These are phyloP conservation scores for Hydractinia symbiolongicarpus DNA, from an alignment of 30 jellyfish, hydroid and myxozoan species.

Conservation along the genomic window DNA sequence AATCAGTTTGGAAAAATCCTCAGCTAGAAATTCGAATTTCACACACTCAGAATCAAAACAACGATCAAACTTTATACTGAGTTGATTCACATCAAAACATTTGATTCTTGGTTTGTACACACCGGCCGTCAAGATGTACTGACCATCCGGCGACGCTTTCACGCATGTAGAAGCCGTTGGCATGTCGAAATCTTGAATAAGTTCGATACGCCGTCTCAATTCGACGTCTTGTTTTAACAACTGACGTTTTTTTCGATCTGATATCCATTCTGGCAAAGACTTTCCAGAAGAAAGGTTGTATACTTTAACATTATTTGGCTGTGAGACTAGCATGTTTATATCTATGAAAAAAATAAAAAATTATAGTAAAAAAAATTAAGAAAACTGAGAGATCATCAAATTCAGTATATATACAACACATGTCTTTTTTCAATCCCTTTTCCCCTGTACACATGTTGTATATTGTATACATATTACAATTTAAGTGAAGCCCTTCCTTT, in stretches of 20 bases:
- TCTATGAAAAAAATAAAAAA: not conserved
- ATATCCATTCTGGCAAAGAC: slow-evolving; percentile 98
- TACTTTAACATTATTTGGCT: slow-evolving; percentile 86
- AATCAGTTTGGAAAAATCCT: slow-evolving; percentile 90
- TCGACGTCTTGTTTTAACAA: slow-evolving; percentile 88
- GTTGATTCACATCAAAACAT: slow-evolving; percentile 82
- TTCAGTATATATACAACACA: not conserved
- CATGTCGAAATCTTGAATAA: slow-evolving; percentile 97
- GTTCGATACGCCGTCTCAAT: slow-evolving; percentile 84
- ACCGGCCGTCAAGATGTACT: slow-evolving; percentile 86
- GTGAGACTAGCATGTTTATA: slow-evolving; percentile 79
- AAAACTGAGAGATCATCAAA: not conserved
- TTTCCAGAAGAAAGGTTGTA: slow-evolving; percentile 93
- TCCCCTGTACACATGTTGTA: too few relatives aligned
- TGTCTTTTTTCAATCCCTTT: not conserved
- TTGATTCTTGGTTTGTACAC: slow-evolving; percentile 87
- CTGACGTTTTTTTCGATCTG: slow-evolving; percentile 91
- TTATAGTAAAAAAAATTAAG: not conserved
- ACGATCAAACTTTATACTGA: slow-evolving; percentile 86
- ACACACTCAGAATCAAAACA: slow-evolving; percentile 90
- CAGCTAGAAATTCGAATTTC: slow-evolving; percentile 80
- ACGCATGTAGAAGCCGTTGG: slow-evolving; percentile 91
- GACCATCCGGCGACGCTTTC: slow-evolving; percentile 66
- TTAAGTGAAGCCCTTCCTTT: too few relatives aligned
- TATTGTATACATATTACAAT: too few relatives aligned